Conservation (phyloP, 2,113 vertebrate species). For the Sitta europaea region DNA sequence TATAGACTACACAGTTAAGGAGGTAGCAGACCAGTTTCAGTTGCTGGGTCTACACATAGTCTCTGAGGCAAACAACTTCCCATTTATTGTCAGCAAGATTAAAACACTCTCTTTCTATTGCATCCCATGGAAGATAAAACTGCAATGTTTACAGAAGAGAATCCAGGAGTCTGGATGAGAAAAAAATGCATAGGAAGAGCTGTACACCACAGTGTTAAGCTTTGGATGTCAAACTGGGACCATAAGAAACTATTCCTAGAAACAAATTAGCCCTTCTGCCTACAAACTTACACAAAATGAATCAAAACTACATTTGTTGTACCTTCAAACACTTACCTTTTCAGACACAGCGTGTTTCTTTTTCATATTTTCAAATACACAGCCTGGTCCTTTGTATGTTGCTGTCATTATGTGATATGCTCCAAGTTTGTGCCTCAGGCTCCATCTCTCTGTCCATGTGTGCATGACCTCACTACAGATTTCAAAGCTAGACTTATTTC, state of each 20-base stretch:
- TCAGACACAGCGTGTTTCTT: background rate
- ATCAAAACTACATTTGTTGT: background rate
- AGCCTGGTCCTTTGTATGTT: background rate
- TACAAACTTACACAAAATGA: background rate
- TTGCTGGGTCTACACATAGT: background rate
- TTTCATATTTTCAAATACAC: background rate
- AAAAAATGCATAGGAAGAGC: background rate
- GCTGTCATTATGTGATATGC: background rate
- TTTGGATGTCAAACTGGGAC: background rate
- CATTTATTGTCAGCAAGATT: background rate
- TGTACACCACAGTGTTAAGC: background rate
- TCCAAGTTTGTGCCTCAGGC: background rate
- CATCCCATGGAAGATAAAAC: background rate
- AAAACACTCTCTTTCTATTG: background rate
- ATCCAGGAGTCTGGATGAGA: background rate
- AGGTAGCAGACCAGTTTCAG: background rate
- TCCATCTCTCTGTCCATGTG: background rate
- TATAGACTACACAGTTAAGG: background rate
- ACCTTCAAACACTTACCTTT: background rate
- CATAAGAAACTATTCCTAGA: background rate
- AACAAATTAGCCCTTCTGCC: background rate
- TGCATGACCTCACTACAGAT: background rate
- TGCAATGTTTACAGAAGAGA: background rate
- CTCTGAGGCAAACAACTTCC: background rate
- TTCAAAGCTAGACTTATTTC: background rate